Evolutionary conservation across 2,888 invertebrate genomes (phyloP), one percentile per base, ranked within the genome.

Genomic region (Chloroclystis v-ata): DNA sequence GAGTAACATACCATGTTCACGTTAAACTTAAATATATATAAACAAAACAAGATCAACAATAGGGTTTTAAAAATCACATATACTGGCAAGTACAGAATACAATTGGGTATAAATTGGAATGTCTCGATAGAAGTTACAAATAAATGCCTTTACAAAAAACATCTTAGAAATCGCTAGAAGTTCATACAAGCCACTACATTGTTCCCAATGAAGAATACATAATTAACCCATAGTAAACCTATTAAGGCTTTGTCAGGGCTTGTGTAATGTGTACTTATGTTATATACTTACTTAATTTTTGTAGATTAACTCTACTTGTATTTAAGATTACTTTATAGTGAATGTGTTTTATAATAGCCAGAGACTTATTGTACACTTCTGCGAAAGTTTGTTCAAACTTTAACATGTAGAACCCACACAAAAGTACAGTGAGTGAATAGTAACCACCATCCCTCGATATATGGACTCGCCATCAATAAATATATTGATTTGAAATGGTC

Each of bases 81-180:
- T 47, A 58, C 47, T 54, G 54, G 65, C 55, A 56, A 65, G 59
- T 72, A 79, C 72, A 75, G 72, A 69, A 57, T 52, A 54, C 45
- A 49, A 63, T 68, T 48, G 61, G 59, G 61, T 72, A 75, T 51
- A 70, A 65, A 73, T 61, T 82, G 83, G 83, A 83, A 83, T 83
- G 82, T 82, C 69, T 67, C 57, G 52, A 59, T 68, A 59, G 57
- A 75, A 71, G 51, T 49, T 56, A 51, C 41, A 28, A 9, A 63
- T 81, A 82, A 81, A 82, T 80, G 80, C 80, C 68, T 63, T 60
- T 72, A 69, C 65, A 72, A 70, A 69, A 69, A 66, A 64, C 65
- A 63, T 52, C 55, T 57, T 62, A 67, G 57, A 69, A 69, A 68
- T 59, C 49, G 49, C 55, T 57, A 58, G 59, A 59, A 52, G 57